phyloP scores from a whole-genome alignment of 2,113 vertebrate genomes.

The Mormyrus iriodes region DNA sequence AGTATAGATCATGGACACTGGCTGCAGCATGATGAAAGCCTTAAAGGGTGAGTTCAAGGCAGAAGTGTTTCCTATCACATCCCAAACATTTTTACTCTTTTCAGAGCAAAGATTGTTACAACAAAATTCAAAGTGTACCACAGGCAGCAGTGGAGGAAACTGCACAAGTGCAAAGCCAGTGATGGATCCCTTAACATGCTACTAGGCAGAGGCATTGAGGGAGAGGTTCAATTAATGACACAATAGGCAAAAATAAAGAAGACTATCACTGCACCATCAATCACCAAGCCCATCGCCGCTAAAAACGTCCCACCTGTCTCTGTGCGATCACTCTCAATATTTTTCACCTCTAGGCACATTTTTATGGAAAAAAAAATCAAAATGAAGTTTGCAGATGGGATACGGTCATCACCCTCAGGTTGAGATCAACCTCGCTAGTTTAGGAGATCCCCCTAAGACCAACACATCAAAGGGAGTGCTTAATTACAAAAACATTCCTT shows the following conservation, averaged over 20 bases:
- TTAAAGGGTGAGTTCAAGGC: neutral
- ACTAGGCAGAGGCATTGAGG: neutral
- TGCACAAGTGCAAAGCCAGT: neutral
- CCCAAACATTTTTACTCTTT: neutral
- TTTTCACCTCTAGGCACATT: neutral
- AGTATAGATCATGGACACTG: conserved; percentile 43
- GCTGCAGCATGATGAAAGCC: conserved; percentile 31
- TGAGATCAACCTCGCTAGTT: too few species aligned
- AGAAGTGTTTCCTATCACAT: neutral
- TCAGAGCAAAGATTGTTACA: neutral
- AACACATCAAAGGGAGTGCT: conserved; percentile 29
- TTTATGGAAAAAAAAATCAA: neutral
- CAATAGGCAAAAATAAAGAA: neutral
- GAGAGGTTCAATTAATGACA: neutral
- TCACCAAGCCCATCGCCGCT: neutral
- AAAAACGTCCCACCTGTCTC: neutral
- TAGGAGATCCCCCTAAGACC: neutral
- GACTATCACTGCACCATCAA: neutral
- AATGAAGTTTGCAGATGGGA: neutral
- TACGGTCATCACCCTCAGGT: neutral
- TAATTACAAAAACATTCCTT: conserved; percentile 55
- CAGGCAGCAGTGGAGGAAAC: neutral
- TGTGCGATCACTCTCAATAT: neutral
- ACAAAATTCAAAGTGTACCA: neutral
- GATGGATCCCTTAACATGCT: neutral